Base-by-base conservation (phyloP, 1,140 invertebrate species). In the Nasonia giraulti region DNA sequence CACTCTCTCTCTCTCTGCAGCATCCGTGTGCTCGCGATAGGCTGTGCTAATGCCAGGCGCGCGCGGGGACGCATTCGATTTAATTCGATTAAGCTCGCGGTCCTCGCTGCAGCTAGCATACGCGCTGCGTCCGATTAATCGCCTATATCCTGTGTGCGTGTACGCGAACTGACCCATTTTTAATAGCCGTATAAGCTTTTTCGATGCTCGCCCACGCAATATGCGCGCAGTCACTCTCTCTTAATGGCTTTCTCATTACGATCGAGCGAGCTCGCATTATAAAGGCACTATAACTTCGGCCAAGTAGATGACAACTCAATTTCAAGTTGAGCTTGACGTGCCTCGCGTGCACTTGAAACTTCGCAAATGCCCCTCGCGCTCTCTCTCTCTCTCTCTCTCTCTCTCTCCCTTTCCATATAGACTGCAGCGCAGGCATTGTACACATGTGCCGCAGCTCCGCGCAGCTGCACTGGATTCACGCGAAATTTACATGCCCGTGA, bases 221-320 rank as follows among this genome's bases (percentile, higher is more conserved):
- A 62, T 37, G n/a, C 71, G 27, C 50, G 40, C 44, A 14, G 81
- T 33, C 27, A 1, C 27, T 27, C 75, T 40, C 23, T 86, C 87
- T 87, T 90, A 91, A 91, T 91, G 89, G 90, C 90, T 91, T 91
- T 90, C 88, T 89, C 88, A 89, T 91, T 89, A 90, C 86, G 87
- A 85, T 89, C 88, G 84, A 87, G 83, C 40, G 73, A 37, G 33
- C 33, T 37, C 86, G 86, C 87, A 90, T 91, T 90, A 90, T 91
- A 90, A 90, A 91, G 89, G 89, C 89, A 90, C 89, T 91, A 88
- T 90, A 91, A 93, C 91, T 92, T 90, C 74, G 76, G 81, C 85
- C 88, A 90, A 93, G 90, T 91, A 89, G 91, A 92, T 92, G 91
- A 92, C 91, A 93, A 93, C 92, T 93, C 91, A 93, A 92, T 93